Conservation (phyloP, 2,797 vertebrate species). For the Lycodopsis pacificus region DNA sequence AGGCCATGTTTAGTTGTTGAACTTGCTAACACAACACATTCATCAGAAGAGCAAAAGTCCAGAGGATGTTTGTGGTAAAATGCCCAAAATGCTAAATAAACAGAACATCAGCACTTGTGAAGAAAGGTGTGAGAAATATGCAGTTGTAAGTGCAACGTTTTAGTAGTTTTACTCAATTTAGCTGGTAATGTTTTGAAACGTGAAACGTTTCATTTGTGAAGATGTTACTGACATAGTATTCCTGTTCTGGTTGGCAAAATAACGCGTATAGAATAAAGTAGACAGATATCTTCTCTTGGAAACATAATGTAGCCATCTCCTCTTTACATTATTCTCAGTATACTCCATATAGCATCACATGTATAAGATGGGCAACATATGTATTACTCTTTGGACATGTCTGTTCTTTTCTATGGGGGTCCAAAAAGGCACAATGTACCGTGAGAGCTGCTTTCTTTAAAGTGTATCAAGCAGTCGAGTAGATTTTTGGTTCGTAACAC, state of each 20-base stretch:
- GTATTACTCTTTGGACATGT: not conserved
- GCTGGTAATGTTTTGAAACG: not conserved
- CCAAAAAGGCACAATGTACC: not conserved
- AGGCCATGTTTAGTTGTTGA: not conserved
- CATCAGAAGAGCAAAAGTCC: not conserved
- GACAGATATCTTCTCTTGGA: not conserved
- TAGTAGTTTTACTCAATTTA: not conserved
- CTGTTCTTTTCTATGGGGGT: conserved; percentile 1
- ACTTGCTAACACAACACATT: not conserved
- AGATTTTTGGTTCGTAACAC: conserved; percentile 31
- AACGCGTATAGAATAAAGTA: not conserved
- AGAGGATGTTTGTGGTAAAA: not conserved
- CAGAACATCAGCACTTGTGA: not conserved
- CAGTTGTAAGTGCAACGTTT: not conserved
- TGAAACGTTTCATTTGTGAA: not conserved
- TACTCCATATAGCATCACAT: not conserved
- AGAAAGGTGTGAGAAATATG: not conserved
- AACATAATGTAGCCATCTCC: not conserved
- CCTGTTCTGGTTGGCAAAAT: not conserved
- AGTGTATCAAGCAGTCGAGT: conserved; percentile 18
- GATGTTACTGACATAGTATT: not conserved
- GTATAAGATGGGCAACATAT: not conserved
- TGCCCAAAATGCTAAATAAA: not conserved
- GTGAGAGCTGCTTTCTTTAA: conserved; percentile 2
- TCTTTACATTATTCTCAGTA: not conserved